phyloP scores from a whole-genome alignment of 2,113 vertebrate genomes.

The Loxodonta africana region DNA sequence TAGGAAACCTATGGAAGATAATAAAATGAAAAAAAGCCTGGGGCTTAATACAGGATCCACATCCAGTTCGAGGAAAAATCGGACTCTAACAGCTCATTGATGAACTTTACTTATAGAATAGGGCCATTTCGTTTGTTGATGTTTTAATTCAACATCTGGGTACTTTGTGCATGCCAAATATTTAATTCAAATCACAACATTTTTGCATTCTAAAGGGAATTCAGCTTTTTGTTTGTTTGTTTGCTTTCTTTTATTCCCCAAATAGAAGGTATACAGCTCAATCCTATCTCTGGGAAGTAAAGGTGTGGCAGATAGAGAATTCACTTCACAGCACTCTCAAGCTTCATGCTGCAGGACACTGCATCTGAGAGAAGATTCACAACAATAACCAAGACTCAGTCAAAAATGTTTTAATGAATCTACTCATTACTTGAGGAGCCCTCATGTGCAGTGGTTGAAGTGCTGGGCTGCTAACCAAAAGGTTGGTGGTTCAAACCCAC shows the following conservation, averaged over 20 bases:
- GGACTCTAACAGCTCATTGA: not conserved
- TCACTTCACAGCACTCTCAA: not conserved
- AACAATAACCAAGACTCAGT: not conserved
- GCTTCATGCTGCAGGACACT: not conserved
- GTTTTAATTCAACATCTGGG: constrained; percentile 56
- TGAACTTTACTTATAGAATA: constrained; percentile 66
- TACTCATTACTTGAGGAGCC: not conserved
- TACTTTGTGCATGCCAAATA: not conserved
- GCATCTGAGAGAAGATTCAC: not conserved
- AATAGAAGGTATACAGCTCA: not conserved
- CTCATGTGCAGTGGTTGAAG: no score
- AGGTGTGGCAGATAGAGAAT: not conserved
- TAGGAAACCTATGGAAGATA: not conserved
- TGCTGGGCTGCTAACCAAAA: no score
- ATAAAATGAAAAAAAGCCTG: not conserved
- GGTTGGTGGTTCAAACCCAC: no score
- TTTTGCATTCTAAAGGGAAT: constrained; percentile 35
- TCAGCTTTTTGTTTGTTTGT: not conserved
- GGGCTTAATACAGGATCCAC: constrained; percentile 3
- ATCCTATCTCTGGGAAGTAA: not conserved
- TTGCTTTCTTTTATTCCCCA: not conserved
- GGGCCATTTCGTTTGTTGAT: constrained; percentile 61
- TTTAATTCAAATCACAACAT: constrained; percentile 63
- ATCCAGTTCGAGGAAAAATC: not conserved
- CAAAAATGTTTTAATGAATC: not conserved